Evolutionary conservation across 2,797 vertebrate genomes (phyloP), one percentile per base, ranked within the genome.

Genomic region (Austrolebias charrua): DNA sequence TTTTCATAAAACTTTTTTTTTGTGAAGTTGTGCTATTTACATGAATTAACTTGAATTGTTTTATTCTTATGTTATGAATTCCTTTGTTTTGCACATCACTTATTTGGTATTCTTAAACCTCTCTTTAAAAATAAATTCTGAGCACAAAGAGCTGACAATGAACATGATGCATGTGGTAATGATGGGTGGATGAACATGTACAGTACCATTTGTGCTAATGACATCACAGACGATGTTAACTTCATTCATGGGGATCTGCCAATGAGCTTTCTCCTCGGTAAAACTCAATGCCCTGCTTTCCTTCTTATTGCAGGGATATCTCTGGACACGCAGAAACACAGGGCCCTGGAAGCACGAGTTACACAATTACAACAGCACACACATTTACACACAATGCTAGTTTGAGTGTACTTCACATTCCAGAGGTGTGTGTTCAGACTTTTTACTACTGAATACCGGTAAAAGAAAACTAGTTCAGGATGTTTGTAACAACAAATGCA

Each of bases 171-270:
- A 20, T 45, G 69, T 62, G 63, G 18, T 40, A 50, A 48, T 50
- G 28, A 55, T 29, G 24, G 7, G 45, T 49, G 13, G 48, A 3
- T 9, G 45, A 46, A n/a, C 53, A 70, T 15, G 20, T 61, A 13
- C 49, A 4, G 31, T 93, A 98, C 97, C 96, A 54, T 93, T 92
- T 73, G 89, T 92, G 78, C 93, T 92, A 20, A 82, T 86, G 78
- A 96, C 87, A 16, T 98, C 95, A 0, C 95, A 98, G 84, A 98
- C 79, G 10, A 99, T 89, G 87, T 98, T 98, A 73, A 95, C 86
- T 88, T 98, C 95, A 53, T 90, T 92, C 86, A 98, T 83, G 56
- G 97, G 97, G 73, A 99, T 88, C 12, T 90, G 94, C 96, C 96
- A 99, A 83, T 94, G 94, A 13, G 93, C 89, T 18, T 91, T 92